These are phyloP conservation scores for Drosophila rubida DNA, from an alignment of 2,888 invertebrate genomes.

Conservation along the genomic window DNA sequence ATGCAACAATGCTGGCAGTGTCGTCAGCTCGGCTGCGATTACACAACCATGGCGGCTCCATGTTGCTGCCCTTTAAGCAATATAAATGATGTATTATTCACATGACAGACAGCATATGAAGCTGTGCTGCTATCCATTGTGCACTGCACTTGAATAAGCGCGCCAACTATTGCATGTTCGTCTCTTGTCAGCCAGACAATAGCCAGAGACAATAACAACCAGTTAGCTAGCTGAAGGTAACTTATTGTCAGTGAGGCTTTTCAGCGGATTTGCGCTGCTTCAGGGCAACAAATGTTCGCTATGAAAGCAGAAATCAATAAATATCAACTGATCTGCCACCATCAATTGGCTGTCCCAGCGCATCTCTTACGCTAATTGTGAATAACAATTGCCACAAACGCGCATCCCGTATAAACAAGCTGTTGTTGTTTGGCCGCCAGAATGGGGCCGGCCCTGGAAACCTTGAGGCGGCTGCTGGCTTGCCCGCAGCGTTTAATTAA, in stretches of 20 bases:
- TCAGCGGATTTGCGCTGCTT: background rate
- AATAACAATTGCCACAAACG: slow-evolving; percentile 4
- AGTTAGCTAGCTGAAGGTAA: background rate
- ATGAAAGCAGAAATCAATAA: background rate
- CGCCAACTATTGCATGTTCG: slow-evolving; percentile 7
- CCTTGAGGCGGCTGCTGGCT: slow-evolving; percentile 6
- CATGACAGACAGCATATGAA: slow-evolving; percentile 4
- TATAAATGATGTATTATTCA: slow-evolving; percentile 6
- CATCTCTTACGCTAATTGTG: background rate
- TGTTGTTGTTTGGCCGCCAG: slow-evolving; percentile 8
- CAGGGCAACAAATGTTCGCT: too few relatives aligned
- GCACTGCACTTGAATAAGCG: slow-evolving; percentile 1
- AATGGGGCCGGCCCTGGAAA: slow-evolving; percentile 11
- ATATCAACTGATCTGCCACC: background rate
- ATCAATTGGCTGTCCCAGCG: background rate
- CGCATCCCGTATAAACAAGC: background rate
- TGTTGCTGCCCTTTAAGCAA: slow-evolving; percentile 14
- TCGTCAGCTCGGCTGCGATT: slow-evolving; percentile 9
- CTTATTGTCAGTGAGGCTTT: background rate
- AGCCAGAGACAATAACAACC: background rate
- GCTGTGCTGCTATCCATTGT: slow-evolving; percentile 6
- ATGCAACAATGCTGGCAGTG: slow-evolving; percentile 7
- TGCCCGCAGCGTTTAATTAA: slow-evolving; percentile 27
- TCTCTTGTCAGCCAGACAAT: background rate
- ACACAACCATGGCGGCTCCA: slow-evolving; percentile 17